A percentile compares a stretch with the other conserved stretches of the same genome.
These are phyloP conservation scores for Plectrocnemia conspersa DNA, from an alignment of 1,140 invertebrate species.

Conservation along the genomic window DNA sequence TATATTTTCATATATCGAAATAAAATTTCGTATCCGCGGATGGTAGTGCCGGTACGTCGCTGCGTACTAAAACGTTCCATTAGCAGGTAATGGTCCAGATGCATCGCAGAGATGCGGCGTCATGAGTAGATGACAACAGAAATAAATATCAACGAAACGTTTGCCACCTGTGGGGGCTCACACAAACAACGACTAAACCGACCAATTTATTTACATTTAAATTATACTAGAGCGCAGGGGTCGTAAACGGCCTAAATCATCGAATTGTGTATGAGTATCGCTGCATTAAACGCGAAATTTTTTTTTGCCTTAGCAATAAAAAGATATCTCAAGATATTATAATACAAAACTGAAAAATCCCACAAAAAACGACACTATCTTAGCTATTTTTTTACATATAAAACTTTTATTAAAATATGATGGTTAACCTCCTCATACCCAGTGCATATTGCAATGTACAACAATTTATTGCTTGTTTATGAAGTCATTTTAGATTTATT, in stretches of 20 bases:
- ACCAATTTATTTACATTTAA: constrained; percentile 29
- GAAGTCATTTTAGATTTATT: no score
- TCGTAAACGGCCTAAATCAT: constrained; percentile 8
- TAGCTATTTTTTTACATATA: no score
- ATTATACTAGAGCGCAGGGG: constrained; percentile 11
- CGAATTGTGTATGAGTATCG: no score
- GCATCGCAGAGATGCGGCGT: constrained; percentile 10
- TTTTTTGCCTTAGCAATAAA: background rate
- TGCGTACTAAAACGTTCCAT: background rate
- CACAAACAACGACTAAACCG: constrained; percentile 22
- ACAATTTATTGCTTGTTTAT: no score
- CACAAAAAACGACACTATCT: background rate
- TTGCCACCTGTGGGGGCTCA: constrained; percentile 13
- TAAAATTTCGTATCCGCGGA: no score
- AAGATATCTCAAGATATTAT: constrained; percentile 1
- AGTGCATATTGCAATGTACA: no score
- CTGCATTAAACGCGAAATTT: background rate
- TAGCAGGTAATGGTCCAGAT: constrained; percentile 1
- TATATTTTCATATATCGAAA: background rate
- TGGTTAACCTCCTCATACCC: no score
- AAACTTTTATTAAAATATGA: no score
- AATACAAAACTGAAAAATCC: background rate
- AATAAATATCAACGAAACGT: constrained; percentile 15
- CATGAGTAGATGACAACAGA: constrained; percentile 16
- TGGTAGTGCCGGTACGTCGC: background rate